Evolutionary conservation across 2,797 vertebrate genomes (phyloP).

Genomic region (Cynodonichthys magdalenae): DNA sequence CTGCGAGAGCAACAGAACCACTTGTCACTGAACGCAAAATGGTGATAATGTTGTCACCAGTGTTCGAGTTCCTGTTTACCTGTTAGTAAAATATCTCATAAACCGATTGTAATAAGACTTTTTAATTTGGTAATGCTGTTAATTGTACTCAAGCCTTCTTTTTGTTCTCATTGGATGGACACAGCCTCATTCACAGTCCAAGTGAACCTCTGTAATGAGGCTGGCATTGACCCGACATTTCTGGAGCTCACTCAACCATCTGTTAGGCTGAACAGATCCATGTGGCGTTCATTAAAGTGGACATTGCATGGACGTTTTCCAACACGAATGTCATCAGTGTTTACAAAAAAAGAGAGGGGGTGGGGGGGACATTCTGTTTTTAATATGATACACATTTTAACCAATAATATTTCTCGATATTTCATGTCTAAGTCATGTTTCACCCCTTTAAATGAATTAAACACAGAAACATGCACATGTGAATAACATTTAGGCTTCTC

Average conservation of each 20-base stretch:
- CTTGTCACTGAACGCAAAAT: no score
- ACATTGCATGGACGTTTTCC: constrained; percentile 69
- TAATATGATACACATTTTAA: constrained; percentile 44
- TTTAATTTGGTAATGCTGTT: constrained; percentile 1
- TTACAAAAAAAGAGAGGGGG: constrained; percentile 36
- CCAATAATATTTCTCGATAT: constrained; percentile 46
- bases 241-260: constrained; percentile 69
- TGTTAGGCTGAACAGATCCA: constrained; percentile 68
- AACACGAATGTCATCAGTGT: constrained; percentile 61
- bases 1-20: no score
- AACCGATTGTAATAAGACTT: background rate
- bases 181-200: constrained; percentile 60
- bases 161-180: constrained; percentile 44
- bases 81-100: no score
- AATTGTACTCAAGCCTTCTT: constrained; percentile 22
- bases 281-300: constrained; percentile 58
- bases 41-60: no score
- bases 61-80: no score
- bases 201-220: constrained; percentile 64
- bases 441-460: background rate
- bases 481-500: no score
- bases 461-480: background rate
- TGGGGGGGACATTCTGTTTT: constrained; percentile 23
- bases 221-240: constrained; percentile 55
- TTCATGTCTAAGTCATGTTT: constrained; percentile 38